These are phyloP conservation scores for Nephrocerus scutellatus DNA, from an alignment of 2,888 invertebrate species.

Conservation along the genomic window DNA sequence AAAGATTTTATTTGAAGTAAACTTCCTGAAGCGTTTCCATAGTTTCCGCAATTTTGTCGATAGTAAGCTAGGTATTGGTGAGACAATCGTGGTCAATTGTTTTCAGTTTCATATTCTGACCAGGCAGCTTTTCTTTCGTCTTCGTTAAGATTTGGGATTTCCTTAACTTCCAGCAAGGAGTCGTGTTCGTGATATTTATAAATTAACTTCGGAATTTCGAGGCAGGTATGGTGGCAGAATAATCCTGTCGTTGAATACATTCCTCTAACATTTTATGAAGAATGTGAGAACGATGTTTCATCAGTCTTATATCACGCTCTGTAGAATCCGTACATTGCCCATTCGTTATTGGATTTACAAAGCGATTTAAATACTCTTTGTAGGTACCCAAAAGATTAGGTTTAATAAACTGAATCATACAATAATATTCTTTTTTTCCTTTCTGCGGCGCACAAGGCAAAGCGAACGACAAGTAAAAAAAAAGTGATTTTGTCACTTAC, in stretches of 20 bases:
- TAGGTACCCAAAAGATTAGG: slow-evolving; percentile 82
- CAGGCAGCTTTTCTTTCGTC: slow-evolving; percentile 90
- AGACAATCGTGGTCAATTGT: slow-evolving; percentile 49
- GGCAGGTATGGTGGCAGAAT: slow-evolving; percentile 91
- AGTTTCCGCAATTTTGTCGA: slow-evolving; percentile 16
- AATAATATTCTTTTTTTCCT: too few relatives aligned
- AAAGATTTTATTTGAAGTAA: slow-evolving; percentile 32
- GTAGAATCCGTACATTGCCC: slow-evolving; percentile 92
- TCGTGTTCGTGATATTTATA: slow-evolving; percentile 90
- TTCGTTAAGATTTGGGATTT: slow-evolving; percentile 78
- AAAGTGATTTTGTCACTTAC: too few relatives aligned
- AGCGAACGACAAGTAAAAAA: too few relatives aligned
- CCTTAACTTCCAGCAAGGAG: slow-evolving; percentile 78
- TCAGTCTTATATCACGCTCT: slow-evolving; percentile 71
- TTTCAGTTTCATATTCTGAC: slow-evolving; percentile 91
- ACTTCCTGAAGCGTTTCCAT: slow-evolving; percentile 23
- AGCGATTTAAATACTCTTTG: slow-evolving; percentile 84
- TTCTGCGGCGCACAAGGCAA: too few relatives aligned
- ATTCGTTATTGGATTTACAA: slow-evolving; percentile 89
- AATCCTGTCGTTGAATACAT: slow-evolving; percentile 82
- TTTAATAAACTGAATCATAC: slow-evolving; percentile 96
- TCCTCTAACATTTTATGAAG: slow-evolving; percentile 85
- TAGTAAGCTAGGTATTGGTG: slow-evolving; percentile 21
- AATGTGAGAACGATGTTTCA: slow-evolving; percentile 90
- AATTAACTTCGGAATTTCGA: slow-evolving; percentile 55